phyloP scores from a whole-genome alignment of 37 sponge, comb jelly and placozoan species.

The Ephydatia muelleri region DNA sequence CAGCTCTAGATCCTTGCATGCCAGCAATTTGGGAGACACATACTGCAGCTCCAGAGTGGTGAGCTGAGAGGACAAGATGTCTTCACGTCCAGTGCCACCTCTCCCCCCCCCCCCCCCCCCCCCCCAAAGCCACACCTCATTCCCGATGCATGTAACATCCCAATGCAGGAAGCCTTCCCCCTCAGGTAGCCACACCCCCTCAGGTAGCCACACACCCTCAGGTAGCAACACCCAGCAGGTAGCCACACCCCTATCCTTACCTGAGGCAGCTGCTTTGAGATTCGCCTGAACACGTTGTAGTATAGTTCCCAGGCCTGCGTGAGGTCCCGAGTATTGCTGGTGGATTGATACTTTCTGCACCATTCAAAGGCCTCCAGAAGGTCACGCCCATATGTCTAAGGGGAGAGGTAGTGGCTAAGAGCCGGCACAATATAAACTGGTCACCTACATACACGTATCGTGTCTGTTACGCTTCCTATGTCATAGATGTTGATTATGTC shows the following conservation, averaged over 20 bases:
- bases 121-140: too few relatives aligned
- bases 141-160: background rate
- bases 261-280: conserved; percentile 93
- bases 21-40: conserved; percentile 91
- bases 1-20: conserved; percentile 82
- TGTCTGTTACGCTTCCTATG: background rate
- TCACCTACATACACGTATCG: background rate
- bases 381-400: conserved; percentile 92
- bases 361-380: conserved; percentile 96
- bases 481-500: background rate
- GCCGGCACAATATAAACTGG: background rate
- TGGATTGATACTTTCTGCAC: conserved; percentile 88
- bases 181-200: background rate
- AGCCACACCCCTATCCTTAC: conserved; percentile 19
- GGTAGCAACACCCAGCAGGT: too few relatives aligned
- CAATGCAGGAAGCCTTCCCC: background rate
- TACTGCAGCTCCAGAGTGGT: conserved; percentile 94
- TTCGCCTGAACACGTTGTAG: conserved; percentile 95
- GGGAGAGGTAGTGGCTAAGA: background rate
- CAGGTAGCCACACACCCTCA: too few relatives aligned
- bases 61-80: conserved; percentile 35
- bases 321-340: conserved; percentile 80
- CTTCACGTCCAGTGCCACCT: background rate
- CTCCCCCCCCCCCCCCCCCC: background rate
- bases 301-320: conserved; percentile 98